Base-by-base conservation (phyloP, 2,888 invertebrate genomes). In the Eristalis arbustorum region DNA sequence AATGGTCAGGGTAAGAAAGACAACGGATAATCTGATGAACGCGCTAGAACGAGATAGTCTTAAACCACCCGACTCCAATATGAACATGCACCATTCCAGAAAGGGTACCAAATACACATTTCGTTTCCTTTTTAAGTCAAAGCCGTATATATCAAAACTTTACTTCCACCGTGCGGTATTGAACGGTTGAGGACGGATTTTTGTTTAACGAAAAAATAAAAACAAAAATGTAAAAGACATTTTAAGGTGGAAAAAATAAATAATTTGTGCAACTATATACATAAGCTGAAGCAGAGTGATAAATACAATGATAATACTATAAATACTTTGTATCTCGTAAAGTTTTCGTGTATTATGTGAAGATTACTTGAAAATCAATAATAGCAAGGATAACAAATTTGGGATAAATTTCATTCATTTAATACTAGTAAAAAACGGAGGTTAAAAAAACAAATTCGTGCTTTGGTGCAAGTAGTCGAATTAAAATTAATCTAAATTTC, bases 291-390 rank as follows among this genome's bases (percentile, higher is more conserved):
- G 14, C 59, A 37, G 62, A 79, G 42, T 42, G 59, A 64, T 10
- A 42, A 18, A n/a, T n/a, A n/a, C n/a, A n/a, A n/a, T n/a, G n/a
- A n/a, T n/a, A n/a, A n/a, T n/a, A n/a, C n/a, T n/a, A n/a, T n/a
- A n/a, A n/a, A 49, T n/a, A 8, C 1, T 6, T 49, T 61, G 22
- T 25, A 22, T 13, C 63, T 63, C n/a, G 8, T 18, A 31, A 4
- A 62, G 25, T 62, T 23, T 31, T 25, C 37, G 13, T 37, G 37
- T 3, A 10, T 37, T 11, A 2, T 10, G 13, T 13, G 25, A 11
- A 37, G 56, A 56, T 14, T 63, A 37, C 18, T 23, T 14, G n/a
- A 67, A 85, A 85, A 85, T 85, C 85, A 67, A 85, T 85, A 85
- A 37, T 63, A 69, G 59, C 76, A 77, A 77, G 81, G 85, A 85